Percentiles rank a stretch among this genome's conserved stretches.
Evolutionary conservation across 2,797 vertebrate genomes (phyloP).

Genomic region (Hyperoplus lanceolatus): DNA sequence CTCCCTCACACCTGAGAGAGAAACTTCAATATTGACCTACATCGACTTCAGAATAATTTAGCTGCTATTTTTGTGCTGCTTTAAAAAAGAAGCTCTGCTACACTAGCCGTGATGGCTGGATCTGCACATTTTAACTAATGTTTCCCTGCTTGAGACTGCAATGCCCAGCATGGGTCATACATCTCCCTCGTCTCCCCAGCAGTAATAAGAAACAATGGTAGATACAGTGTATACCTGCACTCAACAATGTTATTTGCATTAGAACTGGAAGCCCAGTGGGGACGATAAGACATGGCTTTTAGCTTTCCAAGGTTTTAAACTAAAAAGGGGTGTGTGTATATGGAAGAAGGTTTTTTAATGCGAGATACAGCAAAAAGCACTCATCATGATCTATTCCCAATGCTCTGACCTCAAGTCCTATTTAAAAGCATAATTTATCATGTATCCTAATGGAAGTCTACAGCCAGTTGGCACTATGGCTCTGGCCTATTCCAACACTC

Average conservation of each 20-base stretch:
- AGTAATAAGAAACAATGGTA: conserved; percentile 43
- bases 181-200: conserved; percentile 28
- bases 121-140: conserved; percentile 80
- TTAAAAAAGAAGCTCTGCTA: conserved; percentile 58
- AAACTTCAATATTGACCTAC: conserved; percentile 83
- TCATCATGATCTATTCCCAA: conserved; percentile 27
- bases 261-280: conserved; percentile 24
- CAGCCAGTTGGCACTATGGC: conserved; percentile 41
- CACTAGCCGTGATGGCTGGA: conserved; percentile 54
- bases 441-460: conserved; percentile 46
- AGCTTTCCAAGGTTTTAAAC: conserved; percentile 9
- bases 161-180: conserved; percentile 70
- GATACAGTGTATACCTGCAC: conserved; percentile 11
- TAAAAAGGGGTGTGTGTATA: conserved; percentile 3
- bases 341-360: conserved; percentile 19
- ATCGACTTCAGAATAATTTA: conserved; percentile 83
- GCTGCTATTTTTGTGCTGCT: conserved; percentile 79
- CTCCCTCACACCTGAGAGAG: conserved; percentile 67
- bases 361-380: conserved; percentile 10
- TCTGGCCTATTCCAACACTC: conserved; percentile 36
- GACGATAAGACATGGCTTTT: not conserved
- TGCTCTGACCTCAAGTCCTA: conserved; percentile 44
- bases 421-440: conserved; percentile 63
- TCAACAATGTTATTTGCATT: conserved; percentile 47
- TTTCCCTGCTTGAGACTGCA: conserved; percentile 71